Base-by-base conservation (phyloP, 2,113 vertebrate genomes). In the Oncorhynchus nerka region DNA sequence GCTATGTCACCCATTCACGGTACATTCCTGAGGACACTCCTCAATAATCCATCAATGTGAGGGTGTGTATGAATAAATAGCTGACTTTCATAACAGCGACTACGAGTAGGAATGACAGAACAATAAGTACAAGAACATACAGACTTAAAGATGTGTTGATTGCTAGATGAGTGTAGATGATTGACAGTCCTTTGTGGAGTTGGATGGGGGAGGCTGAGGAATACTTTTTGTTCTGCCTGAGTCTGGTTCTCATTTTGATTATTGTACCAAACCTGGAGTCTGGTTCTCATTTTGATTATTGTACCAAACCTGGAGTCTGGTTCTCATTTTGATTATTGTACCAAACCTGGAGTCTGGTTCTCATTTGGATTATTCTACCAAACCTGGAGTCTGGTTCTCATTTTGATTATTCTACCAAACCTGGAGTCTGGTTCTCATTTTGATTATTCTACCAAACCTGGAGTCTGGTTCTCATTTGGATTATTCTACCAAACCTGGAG, bases 51-150 rank as follows among this genome's bases (percentile, higher is more conserved):
- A 62, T 71, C 81, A 70, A 57, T 11, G 4, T 19, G 45, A 0
- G 74, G 89, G 89, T 75, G 88, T 90, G 90, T 78, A 82, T 2
- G 6, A 4, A 28, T 69, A 74, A 86, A 89, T 86, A 86, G 75
- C 79, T 85, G 73, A 6, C 75, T 67, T 57, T 80, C 69, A 26
- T 71, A 57, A 81, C 61, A 34, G 55, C 2, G 39, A 55, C 16
- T 55, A 19, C 15, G 1, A 66, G 64, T n/a, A 76, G 32, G 70
- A 78, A 73, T 67, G 75, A 22, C 19, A 62, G 55, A 11, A 62
- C 5, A n/a, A 24, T 62, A 62, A 3, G 59, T 62, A 22, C 19
- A 22, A 62, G n/a, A 62, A n/a, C 7, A 20, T 11, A 62, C 19
- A 62, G 8, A 62, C 7, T 8, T 24, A 62, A 62, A n/a, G 59